Evolutionary conservation across 2,888 invertebrate species (phyloP).

Genomic region (Perizoma affinitatum): DNA sequence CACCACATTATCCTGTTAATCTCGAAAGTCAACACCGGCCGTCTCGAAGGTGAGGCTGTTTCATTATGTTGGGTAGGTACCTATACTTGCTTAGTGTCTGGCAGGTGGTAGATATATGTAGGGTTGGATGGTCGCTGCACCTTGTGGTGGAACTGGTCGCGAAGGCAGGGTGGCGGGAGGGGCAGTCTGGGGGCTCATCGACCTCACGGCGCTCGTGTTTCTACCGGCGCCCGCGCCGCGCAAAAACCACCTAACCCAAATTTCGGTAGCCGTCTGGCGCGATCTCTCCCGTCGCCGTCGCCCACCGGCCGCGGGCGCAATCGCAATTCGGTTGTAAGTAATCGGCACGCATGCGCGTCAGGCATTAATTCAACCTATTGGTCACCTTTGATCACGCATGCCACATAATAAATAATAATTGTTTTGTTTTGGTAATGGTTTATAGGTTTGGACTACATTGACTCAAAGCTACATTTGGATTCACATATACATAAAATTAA

Average conservation of each 20-base stretch:
- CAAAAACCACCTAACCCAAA: conserved; percentile 79
- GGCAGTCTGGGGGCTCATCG: conserved; percentile 66
- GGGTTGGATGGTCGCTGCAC: conserved; percentile 77
- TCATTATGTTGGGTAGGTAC: conserved; percentile 44
- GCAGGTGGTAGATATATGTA: conserved; percentile 79
- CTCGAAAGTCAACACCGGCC: conserved; percentile 49
- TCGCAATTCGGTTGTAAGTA: conserved; percentile 56
- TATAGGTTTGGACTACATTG: not conserved
- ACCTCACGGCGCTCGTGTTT: conserved; percentile 65
- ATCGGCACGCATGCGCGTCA: conserved; percentile 64
- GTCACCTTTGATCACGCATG: conserved; percentile 36
- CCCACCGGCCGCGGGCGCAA: conserved; percentile 50
- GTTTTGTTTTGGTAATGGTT: conserved; percentile 7
- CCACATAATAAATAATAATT: conserved; percentile 25
- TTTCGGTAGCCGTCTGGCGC: conserved; percentile 78
- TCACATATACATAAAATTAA: no score
- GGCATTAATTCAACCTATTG: conserved; percentile 45
- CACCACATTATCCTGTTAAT: conserved; percentile 36
- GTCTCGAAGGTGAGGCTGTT: conserved; percentile 48
- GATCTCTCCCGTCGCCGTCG: conserved; percentile 63
- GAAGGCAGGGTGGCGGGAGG: conserved; percentile 49
- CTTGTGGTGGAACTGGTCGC: conserved; percentile 79
- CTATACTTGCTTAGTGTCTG: conserved; percentile 74
- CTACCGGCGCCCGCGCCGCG: conserved; percentile 65
- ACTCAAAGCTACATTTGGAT: not conserved